Evolutionary conservation across 2,113 vertebrate species (phyloP).

Genomic region (Chiloscyllium plagiosum): DNA sequence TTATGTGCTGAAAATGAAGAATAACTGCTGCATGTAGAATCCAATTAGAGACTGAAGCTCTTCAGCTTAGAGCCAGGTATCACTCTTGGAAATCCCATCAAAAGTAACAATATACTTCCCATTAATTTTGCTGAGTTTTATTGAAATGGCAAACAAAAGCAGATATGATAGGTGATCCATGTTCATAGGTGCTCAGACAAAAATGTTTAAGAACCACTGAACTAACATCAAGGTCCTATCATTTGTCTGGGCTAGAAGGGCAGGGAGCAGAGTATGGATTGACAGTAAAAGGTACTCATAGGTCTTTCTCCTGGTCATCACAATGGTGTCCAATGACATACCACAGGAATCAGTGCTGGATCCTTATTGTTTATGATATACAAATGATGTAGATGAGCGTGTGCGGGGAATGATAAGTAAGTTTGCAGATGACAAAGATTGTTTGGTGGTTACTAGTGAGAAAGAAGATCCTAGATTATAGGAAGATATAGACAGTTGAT

Average conservation of each 20-base stretch:
- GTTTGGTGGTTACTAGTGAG: too few relatives aligned
- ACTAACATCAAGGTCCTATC: neutral
- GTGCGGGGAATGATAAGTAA: too few relatives aligned
- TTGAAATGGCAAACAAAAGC: too few relatives aligned
- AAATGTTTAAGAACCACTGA: neutral
- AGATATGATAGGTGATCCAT: too few relatives aligned
- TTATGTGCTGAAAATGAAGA: neutral
- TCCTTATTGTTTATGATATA: too few relatives aligned
- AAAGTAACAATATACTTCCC: neutral
- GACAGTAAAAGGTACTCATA: neutral
- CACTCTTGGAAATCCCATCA: neutral
- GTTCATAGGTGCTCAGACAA: too few relatives aligned
- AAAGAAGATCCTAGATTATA: too few relatives aligned
- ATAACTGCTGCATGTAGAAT: neutral
- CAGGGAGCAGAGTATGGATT: neutral
- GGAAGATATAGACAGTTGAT: too few relatives aligned
- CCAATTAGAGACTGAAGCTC: neutral
- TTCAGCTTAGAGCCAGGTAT: neutral
- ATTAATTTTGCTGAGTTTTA: neutral
- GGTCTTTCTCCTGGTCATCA: neutral
- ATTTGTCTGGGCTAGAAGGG: neutral
- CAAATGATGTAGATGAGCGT: too few relatives aligned
- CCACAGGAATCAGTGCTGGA: neutral
- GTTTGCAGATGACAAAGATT: too few relatives aligned
- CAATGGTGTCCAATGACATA: too few relatives aligned